Conservation (phyloP, 1,140 invertebrate species). For the Vollenhovia emeryi region DNA sequence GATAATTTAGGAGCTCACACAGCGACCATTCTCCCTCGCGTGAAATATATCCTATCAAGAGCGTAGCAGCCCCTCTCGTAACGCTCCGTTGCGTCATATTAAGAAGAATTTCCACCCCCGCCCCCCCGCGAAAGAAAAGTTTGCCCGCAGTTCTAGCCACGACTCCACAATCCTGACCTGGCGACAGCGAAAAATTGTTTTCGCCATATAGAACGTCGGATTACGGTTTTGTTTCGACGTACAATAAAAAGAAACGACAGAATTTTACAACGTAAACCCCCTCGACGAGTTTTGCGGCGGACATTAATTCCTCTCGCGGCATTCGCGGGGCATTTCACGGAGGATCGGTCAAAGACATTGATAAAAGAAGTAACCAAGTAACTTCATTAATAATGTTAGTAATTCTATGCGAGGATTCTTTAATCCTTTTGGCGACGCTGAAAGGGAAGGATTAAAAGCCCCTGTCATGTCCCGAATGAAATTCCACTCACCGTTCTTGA, state of each 20-base stretch:
- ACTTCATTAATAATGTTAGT: slow-evolving; percentile 6
- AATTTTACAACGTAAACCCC: slow-evolving; percentile 5
- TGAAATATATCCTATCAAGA: slow-evolving; percentile 40
- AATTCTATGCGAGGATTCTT: not conserved
- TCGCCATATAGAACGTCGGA: not conserved
- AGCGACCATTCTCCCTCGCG: not conserved
- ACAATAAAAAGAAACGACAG: not conserved
- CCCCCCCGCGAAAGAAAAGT: slow-evolving; percentile 22
- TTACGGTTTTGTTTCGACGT: not conserved
- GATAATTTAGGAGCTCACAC: slow-evolving; percentile 43
- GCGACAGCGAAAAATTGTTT: slow-evolving; percentile 29
- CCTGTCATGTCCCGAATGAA: not conserved
- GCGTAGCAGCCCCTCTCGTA: not conserved
- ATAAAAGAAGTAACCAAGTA: not conserved
- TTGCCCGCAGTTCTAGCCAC: not conserved
- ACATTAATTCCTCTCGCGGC: not conserved
- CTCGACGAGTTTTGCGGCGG: not conserved
- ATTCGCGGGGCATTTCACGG: not conserved
- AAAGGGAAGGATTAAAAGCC: not conserved
- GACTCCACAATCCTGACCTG: slow-evolving; percentile 4
- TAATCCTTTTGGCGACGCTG: not conserved
- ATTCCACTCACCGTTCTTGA: slow-evolving; percentile 86
- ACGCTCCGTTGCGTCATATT: not conserved
- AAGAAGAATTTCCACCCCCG: not conserved
- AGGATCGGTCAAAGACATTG: not conserved